Evolutionary conservation across 2,888 invertebrate species (phyloP).

Genomic region (Lagria hirta): DNA sequence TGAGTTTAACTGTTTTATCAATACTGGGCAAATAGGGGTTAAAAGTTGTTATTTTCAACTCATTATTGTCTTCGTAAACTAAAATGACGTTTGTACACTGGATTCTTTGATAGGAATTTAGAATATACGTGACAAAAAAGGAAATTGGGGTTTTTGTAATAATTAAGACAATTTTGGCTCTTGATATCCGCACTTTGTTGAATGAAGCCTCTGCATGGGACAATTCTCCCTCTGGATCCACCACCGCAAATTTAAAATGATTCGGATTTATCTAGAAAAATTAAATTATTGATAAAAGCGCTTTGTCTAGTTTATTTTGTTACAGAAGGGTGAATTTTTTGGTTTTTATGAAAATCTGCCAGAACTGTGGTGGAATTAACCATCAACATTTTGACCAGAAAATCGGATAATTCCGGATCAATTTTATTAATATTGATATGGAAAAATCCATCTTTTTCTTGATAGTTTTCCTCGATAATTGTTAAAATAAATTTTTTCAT

Average conservation of each 20-base stretch:
- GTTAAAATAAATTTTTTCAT: conserved; percentile 19
- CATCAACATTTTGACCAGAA: conserved; percentile 9
- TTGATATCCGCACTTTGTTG: conserved; percentile 10
- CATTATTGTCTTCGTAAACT: conserved; percentile 16
- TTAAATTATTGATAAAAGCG: not conserved
- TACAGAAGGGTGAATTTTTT: conserved; percentile 5
- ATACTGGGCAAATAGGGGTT: conserved; percentile 19
- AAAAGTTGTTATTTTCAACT: conserved; percentile 14
- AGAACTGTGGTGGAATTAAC: conserved; percentile 7
- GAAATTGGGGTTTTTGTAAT: conserved; percentile 11
- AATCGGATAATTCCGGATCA: conserved; percentile 18
- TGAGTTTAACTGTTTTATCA: too few relatives aligned
- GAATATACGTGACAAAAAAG: conserved; percentile 9
- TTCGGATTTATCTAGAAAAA: conserved; percentile 18
- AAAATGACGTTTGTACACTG: conserved; percentile 16
- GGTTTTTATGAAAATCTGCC: conserved; percentile 4
- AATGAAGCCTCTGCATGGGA: conserved; percentile 10
- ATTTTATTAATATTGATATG: conserved; percentile 13
- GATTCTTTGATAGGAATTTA: conserved; percentile 11
- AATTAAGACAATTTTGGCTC: conserved; percentile 23
- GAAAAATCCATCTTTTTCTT: conserved; percentile 22
- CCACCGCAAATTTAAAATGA: conserved; percentile 20
- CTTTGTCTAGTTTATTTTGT: not conserved
- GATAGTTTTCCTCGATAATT: conserved; percentile 14
- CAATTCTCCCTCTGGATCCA: conserved; percentile 17